Evolutionary conservation across 2,797 vertebrate genomes (phyloP).

Genomic region (Centropyge bicolor): DNA sequence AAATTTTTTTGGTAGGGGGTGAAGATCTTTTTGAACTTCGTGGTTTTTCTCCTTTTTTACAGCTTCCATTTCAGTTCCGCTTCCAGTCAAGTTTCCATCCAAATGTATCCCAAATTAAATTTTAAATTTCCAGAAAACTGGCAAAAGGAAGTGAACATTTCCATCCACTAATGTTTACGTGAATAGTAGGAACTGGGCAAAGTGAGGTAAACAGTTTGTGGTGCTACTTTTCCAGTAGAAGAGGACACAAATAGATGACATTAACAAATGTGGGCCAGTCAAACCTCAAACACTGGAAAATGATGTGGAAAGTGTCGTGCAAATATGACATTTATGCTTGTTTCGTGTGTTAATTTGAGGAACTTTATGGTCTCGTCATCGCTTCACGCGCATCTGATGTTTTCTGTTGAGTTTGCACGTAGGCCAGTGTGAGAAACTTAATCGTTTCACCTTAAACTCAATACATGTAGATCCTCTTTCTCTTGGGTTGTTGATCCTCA

Average conservation of each 20-base stretch:
- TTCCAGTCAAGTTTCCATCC: background rate
- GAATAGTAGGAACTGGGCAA: background rate
- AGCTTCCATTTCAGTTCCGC: too few relatives aligned
- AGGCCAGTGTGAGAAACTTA: background rate
- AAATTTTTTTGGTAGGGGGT: too few relatives aligned
- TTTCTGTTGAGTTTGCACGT: background rate
- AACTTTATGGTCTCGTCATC: background rate
- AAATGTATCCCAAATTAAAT: background rate
- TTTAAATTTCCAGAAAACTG: background rate
- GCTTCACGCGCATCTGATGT: background rate
- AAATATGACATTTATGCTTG: background rate
- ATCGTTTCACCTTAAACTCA: background rate
- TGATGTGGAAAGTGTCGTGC: background rate
- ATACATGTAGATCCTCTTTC: background rate
- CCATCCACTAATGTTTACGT: background rate
- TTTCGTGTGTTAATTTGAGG: background rate
- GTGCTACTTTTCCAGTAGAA: background rate
- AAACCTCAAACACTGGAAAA: background rate
- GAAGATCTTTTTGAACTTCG: background rate
- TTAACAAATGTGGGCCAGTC: background rate
- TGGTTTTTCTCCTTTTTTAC: background rate
- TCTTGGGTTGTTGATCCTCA: background rate
- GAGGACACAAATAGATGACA: background rate
- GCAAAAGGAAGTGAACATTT: background rate
- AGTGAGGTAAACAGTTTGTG: background rate